phyloP scores from a whole-genome alignment of 2,113 vertebrate genomes.

The Cochlearius cochlearius region DNA sequence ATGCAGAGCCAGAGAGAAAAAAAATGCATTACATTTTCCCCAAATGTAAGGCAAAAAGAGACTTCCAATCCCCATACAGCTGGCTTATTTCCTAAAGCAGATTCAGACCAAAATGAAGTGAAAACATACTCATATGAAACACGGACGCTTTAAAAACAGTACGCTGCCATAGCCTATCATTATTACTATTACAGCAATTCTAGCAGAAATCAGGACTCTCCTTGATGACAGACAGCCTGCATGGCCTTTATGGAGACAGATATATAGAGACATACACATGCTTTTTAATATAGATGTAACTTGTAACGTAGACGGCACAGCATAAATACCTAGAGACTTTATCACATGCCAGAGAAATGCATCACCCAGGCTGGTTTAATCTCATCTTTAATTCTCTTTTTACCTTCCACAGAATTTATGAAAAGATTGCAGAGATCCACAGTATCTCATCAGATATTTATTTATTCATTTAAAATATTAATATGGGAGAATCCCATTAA shows the following conservation, averaged over 20 bases:
- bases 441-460: conserved; percentile 58
- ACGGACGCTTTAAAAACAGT: not conserved
- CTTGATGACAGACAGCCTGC: not conserved
- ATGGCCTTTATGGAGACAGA: not conserved
- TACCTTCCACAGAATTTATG: not conserved
- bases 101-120: not conserved
- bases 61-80: not conserved
- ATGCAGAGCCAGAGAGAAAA: not conserved
- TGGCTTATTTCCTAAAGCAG: not conserved
- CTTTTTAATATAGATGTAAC: conserved; percentile 38
- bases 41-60: not conserved
- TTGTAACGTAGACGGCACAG: not conserved
- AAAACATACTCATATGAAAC: not conserved
- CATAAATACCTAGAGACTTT: conserved; percentile 22
- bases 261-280: not conserved
- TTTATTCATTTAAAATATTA: conserved; percentile 65
- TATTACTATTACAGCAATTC: not conserved
- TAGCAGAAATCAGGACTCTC: not conserved
- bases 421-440: conserved; percentile 2
- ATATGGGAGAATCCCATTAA: conserved; percentile 44
- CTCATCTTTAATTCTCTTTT: conserved; percentile 65
- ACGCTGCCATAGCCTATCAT: not conserved
- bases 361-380: conserved; percentile 50
- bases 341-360: not conserved
- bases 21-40: not conserved